Evolutionary conservation across 2,888 invertebrate genomes (phyloP).

Genomic region (Lamproptera curius): DNA sequence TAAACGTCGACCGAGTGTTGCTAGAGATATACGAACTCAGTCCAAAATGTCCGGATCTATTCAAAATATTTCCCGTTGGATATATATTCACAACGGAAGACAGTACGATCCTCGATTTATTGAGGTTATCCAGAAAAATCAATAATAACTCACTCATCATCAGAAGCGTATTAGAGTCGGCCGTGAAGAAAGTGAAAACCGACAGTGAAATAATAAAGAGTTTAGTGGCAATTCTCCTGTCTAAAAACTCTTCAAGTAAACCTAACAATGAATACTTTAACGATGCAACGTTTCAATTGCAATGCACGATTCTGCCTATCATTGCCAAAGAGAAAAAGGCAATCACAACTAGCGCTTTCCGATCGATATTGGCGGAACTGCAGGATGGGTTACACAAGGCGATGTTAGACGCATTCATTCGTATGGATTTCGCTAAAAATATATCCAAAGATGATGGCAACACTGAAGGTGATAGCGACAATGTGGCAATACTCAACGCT

Average conservation of each 20-base stretch:
- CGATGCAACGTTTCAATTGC: constrained; percentile 61
- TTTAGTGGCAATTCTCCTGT: constrained; percentile 52
- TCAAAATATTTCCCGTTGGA: constrained; percentile 55
- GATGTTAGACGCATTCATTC: constrained; percentile 56
- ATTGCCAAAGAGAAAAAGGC: constrained; percentile 63
- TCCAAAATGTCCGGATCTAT: constrained; percentile 59
- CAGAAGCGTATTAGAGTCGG: constrained; percentile 54
- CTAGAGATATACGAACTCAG: constrained; percentile 60
- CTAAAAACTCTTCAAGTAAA: constrained; percentile 36
- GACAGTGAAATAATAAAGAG: constrained; percentile 58
- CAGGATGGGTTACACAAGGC: constrained; percentile 61
- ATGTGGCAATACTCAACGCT: constrained; percentile 57
- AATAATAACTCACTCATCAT: constrained; percentile 48
- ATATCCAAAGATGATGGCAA: too few species aligned
- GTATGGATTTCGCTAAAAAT: constrained; percentile 47
- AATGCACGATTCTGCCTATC: constrained; percentile 55
- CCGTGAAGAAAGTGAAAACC: constrained; percentile 58
- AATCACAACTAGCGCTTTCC: constrained; percentile 52
- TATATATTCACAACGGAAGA: constrained; percentile 56
- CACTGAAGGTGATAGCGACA: constrained; percentile 29
- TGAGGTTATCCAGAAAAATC: constrained; percentile 56
- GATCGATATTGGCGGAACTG: constrained; percentile 60
- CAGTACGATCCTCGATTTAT: constrained; percentile 43
- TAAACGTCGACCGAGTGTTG: constrained; percentile 46
- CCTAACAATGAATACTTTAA: constrained; percentile 46